Evolutionary conservation across 2,113 vertebrate species (phyloP).

Genomic region (Panthera uncia): DNA sequence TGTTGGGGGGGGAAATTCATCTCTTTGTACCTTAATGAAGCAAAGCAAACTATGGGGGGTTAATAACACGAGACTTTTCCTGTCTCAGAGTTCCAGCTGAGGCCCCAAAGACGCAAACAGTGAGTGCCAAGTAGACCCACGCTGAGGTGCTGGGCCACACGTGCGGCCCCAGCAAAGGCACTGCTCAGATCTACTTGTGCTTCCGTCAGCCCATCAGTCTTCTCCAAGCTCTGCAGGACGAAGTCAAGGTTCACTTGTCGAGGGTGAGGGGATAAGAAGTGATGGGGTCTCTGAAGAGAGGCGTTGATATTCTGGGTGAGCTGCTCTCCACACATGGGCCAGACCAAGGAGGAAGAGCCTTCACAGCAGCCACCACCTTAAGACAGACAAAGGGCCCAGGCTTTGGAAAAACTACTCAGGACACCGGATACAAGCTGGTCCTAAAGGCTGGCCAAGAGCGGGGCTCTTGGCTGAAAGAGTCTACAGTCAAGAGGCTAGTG

Average conservation of each 20-base stretch:
- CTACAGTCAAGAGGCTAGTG: background rate
- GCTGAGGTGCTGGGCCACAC: background rate
- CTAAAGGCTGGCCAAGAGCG: background rate
- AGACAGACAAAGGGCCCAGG: background rate
- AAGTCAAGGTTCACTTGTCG: background rate
- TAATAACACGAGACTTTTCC: conserved; percentile 24
- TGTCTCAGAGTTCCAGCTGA: background rate
- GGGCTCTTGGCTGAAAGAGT: background rate
- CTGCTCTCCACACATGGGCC: fast-evolving
- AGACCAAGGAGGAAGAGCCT: background rate
- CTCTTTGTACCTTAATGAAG: background rate
- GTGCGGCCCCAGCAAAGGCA: too few relatives aligned
- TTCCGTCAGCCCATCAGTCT: background rate
- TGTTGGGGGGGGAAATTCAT: background rate
- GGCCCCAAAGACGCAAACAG: background rate
- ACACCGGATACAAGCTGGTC: background rate
- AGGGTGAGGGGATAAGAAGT: background rate
- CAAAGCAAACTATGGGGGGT: background rate
- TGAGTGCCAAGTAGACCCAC: fast-evolving
- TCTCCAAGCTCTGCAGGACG: too few relatives aligned
- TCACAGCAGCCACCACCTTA: fast-evolving
- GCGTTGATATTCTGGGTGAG: fast-evolving
- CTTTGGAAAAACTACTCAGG: background rate
- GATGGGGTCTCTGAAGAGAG: background rate
- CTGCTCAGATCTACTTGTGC: background rate